phyloP scores from a whole-genome alignment of 1,140 invertebrate genomes.

The Dreissena polymorpha region DNA sequence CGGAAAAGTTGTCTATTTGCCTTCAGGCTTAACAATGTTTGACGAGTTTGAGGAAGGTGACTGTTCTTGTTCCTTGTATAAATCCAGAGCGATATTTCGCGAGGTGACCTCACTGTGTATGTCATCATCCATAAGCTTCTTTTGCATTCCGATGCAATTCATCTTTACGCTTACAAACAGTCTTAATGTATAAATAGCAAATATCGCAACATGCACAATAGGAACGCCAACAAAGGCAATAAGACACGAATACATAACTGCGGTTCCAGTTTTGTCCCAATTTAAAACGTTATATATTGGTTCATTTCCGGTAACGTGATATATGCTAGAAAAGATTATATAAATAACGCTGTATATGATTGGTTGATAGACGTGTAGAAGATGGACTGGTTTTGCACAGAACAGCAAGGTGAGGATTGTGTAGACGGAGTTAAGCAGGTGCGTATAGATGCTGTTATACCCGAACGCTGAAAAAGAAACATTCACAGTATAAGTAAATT shows the following conservation, averaged over 20 bases:
- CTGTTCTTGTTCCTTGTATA: too few species aligned
- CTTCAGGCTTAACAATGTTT: too few species aligned
- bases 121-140: background rate
- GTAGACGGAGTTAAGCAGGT: conserved; percentile 31
- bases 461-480: conserved; percentile 7
- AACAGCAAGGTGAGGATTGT: conserved; percentile 16
- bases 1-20: too few species aligned
- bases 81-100: background rate
- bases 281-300: conserved; percentile 27
- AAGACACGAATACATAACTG: background rate
- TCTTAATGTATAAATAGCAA: conserved; percentile 7
- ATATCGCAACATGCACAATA: conserved; percentile 6
- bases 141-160: background rate
- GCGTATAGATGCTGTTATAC: conserved; percentile 22
- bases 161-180: background rate
- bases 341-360: conserved; percentile 15
- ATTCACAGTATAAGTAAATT: background rate
- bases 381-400: conserved; percentile 27
- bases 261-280: conserved; percentile 14
- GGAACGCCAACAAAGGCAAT: conserved; percentile 26
- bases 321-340: conserved; percentile 22
- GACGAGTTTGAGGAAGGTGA: too few species aligned
- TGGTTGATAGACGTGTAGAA: conserved; percentile 40
- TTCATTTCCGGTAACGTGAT: conserved; percentile 8
- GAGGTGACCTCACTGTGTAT: background rate